Evolutionary conservation across 2,113 vertebrate species (phyloP).

Genomic region (Aviceda subcristata): DNA sequence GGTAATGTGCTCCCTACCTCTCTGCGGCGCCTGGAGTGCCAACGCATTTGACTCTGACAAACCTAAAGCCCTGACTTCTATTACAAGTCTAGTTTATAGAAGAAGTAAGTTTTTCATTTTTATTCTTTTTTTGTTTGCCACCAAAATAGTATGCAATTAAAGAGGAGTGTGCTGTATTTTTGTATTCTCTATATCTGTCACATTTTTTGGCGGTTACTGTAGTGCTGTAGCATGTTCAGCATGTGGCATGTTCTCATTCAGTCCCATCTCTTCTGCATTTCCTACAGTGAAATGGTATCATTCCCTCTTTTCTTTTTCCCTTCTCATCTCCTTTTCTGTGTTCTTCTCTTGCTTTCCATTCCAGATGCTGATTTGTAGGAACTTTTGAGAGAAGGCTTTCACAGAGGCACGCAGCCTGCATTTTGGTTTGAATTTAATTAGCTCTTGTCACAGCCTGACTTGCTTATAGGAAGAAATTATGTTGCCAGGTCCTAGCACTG

Average conservation of each 20-base stretch:
- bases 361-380: background rate
- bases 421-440: background rate
- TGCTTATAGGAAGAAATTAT: background rate
- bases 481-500: background rate
- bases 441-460: background rate
- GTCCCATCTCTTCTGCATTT: background rate
- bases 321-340: background rate
- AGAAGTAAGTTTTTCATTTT: background rate
- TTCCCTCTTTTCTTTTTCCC: background rate
- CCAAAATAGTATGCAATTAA: background rate
- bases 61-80: background rate
- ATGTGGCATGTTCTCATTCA: background rate
- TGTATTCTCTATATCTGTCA: background rate
- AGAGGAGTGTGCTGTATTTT: background rate
- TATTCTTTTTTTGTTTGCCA: background rate
- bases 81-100: background rate
- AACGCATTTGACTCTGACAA: background rate
- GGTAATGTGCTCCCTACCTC: background rate
- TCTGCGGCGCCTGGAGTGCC: background rate
- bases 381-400: background rate
- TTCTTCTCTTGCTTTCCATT: background rate
- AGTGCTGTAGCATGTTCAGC: background rate
- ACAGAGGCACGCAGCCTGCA: background rate
- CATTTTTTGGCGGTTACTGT: background rate
- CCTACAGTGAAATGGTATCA: background rate